A percentile compares a stretch with the other conserved stretches of the same genome.
Evolutionary conservation across 2,797 vertebrate species (phyloP).

Genomic region (Centroberyx gerrardi): DNA sequence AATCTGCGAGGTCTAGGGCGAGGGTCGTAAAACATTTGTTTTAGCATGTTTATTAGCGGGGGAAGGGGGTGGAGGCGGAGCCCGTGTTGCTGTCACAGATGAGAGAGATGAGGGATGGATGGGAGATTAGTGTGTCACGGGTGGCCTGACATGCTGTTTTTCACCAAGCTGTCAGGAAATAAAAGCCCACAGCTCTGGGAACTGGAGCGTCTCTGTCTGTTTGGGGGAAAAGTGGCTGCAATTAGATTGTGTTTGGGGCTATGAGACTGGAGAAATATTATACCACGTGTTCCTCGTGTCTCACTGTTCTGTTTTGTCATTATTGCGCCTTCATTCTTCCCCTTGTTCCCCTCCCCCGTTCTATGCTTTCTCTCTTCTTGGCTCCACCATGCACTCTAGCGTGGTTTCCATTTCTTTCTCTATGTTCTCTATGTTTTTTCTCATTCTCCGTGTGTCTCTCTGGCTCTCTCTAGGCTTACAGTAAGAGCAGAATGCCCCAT

Average conservation of each 20-base stretch:
- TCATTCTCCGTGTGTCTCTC: constrained; percentile 30
- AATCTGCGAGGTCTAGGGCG: constrained; percentile 52
- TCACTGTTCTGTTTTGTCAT: constrained; percentile 17
- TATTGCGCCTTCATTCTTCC: neutral
- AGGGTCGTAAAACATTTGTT: constrained; percentile 73
- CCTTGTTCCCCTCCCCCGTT: neutral
- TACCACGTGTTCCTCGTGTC: constrained; percentile 19
- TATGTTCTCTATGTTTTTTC: constrained; percentile 3
- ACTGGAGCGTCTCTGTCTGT: constrained; percentile 60
- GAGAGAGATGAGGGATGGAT: constrained; percentile 82
- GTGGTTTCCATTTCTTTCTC: constrained; percentile 9
- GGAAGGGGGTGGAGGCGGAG: constrained; percentile 54
- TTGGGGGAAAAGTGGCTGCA: constrained; percentile 32
- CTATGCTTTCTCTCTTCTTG: neutral
- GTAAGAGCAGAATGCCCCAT: constrained; percentile 99
- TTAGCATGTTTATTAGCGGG: constrained; percentile 75
- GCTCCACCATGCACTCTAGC: constrained; percentile 1
- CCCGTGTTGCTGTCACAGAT: constrained; percentile 80
- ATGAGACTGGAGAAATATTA: constrained; percentile 7
- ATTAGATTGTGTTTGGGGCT: constrained; percentile 38
- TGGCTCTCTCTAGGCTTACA: constrained; percentile 89
- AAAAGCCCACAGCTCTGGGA: constrained; percentile 60
- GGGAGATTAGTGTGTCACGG: constrained; percentile 80
- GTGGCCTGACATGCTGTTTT: constrained; percentile 76
- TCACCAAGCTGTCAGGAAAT: constrained; percentile 78